Base-by-base conservation (phyloP, 53 echinoderm and acorn worm species). In the Paracentrotus lividus region DNA sequence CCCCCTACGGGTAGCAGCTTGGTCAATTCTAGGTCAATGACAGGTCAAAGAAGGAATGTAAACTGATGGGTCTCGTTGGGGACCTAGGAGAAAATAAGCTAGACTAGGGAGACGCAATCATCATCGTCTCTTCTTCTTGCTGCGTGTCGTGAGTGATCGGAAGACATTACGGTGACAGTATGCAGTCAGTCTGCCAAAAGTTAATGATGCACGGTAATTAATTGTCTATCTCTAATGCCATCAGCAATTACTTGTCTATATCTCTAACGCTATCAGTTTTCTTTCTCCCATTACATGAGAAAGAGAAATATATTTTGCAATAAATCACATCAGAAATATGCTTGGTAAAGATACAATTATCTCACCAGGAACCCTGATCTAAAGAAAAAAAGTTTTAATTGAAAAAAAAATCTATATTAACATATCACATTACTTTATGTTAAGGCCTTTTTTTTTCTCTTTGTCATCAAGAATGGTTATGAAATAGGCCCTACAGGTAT, bases 21-120 rank as follows among this genome's bases (percentile, higher is more conserved):
- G 89, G 89, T 89, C 89, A 89, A 59, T 89, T 60, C 44, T 24
- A 89, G 89, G 89, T 89, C 89, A 89, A 65, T 89, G 89, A 44
- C 89, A 89, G 89, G 89, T 89, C 89, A 56, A 24, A 12, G 26
- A 14, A 89, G 89, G 89, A 89, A 89, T 89, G 89, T 34, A 38
- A 43, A 64, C 65, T 33, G 57, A 56, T 10, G 6, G 86, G 49
- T 27, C 81, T 81, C 45, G 49, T 43, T 44, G 47, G 81, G 26
- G 47, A 27, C 81, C 81, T 47, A 44, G 47, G 81, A 81, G 81
- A 81, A 81, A 45, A 67, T 33, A 33, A 32, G 67, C 33, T 67
- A 32, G 67, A 33, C 23, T 26, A 8, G 6, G 47, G 81, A 81
- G 44, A 81, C 81, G 13, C 81, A 81, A 81, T 81, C 47, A 47